Percentiles rank a stretch among this genome's conserved stretches.
phyloP scores from a whole-genome alignment of 2,888 invertebrate species.

The Agriotes lineatus region DNA sequence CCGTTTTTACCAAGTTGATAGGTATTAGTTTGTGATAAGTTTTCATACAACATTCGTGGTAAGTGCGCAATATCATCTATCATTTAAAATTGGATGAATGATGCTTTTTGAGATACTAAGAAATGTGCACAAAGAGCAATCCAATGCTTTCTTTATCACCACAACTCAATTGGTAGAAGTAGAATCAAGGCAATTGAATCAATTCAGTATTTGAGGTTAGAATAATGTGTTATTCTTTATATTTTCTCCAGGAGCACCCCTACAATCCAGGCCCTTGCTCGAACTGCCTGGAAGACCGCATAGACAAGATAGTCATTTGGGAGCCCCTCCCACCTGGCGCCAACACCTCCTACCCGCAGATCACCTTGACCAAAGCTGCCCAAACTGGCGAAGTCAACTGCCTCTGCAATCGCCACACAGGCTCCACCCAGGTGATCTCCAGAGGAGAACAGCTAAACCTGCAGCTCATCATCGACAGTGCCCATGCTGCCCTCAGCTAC shows the following conservation, averaged over 20 bases:
- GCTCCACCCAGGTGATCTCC: conserved; percentile 71
- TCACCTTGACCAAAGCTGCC: conserved; percentile 70
- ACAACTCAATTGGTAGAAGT: too few relatives aligned
- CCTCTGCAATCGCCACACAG: conserved; percentile 76
- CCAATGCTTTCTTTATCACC: too few relatives aligned
- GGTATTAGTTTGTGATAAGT: too few relatives aligned
- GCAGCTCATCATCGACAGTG: conserved; percentile 85
- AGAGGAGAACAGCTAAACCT: conserved; percentile 83
- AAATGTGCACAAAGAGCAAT: too few relatives aligned
- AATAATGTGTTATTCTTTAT: too few relatives aligned
- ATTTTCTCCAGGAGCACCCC: conserved; percentile 81
- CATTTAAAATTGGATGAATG: too few relatives aligned
- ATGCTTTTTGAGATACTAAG: too few relatives aligned
- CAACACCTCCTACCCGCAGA: conserved; percentile 65
- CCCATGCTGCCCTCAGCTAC: conserved; percentile 88
- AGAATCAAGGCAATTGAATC: too few relatives aligned
- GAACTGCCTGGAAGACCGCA: conserved; percentile 88
- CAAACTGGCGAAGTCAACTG: conserved; percentile 80
- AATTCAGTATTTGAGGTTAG: too few relatives aligned
- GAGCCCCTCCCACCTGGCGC: conserved; percentile 72
- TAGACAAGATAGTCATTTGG: conserved; percentile 86
- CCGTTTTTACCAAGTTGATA: too few relatives aligned
- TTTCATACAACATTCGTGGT: too few relatives aligned
- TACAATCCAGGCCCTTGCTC: conserved; percentile 84
- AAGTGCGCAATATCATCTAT: too few relatives aligned